Base-by-base conservation (phyloP, 2,113 vertebrate genomes). In the Vanacampus margaritifer region DNA sequence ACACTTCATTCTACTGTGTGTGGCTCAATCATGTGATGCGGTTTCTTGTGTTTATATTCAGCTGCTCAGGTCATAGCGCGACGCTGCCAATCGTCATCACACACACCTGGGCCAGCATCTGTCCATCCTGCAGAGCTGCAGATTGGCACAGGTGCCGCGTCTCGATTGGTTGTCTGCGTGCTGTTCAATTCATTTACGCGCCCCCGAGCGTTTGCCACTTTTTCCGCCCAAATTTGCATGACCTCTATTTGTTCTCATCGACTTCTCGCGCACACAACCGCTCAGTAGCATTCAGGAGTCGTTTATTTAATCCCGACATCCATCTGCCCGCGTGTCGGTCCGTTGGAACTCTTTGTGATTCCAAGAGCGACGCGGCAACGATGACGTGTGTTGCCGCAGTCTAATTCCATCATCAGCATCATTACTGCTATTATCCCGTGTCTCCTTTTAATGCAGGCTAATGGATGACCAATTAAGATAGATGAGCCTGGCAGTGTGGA, bases 401-500 rank as follows among this genome's bases (percentile, higher is more conserved):
- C 89, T 88, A 84, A 87, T 85, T 87, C 86, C 90, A 92, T 93
- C 92, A 91, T 86, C 87, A 78, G 82, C 89, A 91, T 92, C 89
- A 91, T 93, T 91, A 92, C 87, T 89, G 89, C 87, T 89, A 91
- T 92, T 91, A 92, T 90, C 84, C 83, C 76, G 84, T 90, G 89
- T 91, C 90, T 91, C 89, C 88, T 89, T 90, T 87, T 91, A 91
- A 93, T 91, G 86, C 84, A 73, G 87, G 89, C 87, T 93, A 93
- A 93, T 92, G 90, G 90, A 90, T 90, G 89, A 89, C 88, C 92
- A 90, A 91, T 93, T 91, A 92, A 93, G 92, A 93, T 91, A 90
- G 89, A 93, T 92, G 91, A 92, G 91, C 85, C 80, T 88, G 89
- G 90, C 89, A 88, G 83, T 83, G 85, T 89, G 89, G 80, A 84